phyloP scores from a whole-genome alignment of 2,797 vertebrate species.

The Paratrypauchen microcephalus region DNA sequence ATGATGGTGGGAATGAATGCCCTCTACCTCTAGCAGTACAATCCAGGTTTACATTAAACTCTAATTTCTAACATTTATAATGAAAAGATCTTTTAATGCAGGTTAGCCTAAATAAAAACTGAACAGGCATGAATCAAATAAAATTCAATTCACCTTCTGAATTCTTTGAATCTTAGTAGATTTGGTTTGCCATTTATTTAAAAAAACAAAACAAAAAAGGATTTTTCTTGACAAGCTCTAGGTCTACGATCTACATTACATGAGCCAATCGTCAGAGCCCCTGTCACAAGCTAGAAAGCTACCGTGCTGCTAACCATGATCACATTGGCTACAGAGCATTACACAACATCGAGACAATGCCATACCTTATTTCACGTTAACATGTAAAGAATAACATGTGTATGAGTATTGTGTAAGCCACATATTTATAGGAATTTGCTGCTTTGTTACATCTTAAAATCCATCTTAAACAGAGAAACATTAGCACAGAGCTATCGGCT shows the following conservation, averaged over 20 bases:
- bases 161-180: background rate
- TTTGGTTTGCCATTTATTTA: background rate
- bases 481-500: conserved; percentile 53
- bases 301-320: conserved; percentile 51
- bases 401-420: fast-evolving
- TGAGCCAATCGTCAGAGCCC: conserved; percentile 45
- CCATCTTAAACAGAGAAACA: background rate
- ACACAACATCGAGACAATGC: background rate
- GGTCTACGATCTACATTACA: conserved; percentile 16
- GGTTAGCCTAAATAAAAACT: background rate
- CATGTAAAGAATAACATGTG: background rate
- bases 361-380: background rate
- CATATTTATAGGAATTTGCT: fast-evolving
- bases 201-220: no score
- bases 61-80: background rate
- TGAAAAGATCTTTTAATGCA: background rate
- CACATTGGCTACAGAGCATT: conserved; percentile 18
- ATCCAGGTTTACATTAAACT: background rate
- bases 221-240: background rate
- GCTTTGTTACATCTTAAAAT: background rate
- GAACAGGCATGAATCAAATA: background rate
- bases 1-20: background rate
- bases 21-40: background rate
- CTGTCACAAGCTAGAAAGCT: conserved; percentile 31
- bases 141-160: background rate